Evolutionary conservation across 2,113 vertebrate species (phyloP).

Genomic region (Leucopsar rothschildi): DNA sequence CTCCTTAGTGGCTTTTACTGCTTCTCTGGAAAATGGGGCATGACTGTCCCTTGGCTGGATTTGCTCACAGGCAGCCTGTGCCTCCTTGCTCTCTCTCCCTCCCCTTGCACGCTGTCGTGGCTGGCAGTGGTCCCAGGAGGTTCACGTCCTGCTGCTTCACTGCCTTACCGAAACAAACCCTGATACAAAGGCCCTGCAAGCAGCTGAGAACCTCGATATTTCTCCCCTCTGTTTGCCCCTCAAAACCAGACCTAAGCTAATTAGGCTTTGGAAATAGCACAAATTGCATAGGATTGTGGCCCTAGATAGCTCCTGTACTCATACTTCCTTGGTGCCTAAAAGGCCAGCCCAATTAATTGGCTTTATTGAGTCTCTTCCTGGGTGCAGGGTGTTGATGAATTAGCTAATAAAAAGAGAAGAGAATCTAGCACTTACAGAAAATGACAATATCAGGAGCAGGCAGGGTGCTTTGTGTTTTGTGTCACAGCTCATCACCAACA

Average conservation of each 20-base stretch:
- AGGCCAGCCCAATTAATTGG: constrained; percentile 56
- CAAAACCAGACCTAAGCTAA: not conserved
- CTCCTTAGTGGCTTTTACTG: constrained; percentile 32
- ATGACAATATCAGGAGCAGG: constrained; percentile 16
- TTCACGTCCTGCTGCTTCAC: not conserved
- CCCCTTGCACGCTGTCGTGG: not conserved
- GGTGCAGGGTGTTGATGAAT: constrained; percentile 43
- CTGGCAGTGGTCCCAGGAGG: not conserved
- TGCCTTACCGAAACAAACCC: constrained; percentile 24
- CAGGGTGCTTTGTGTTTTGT: constrained; percentile 19
- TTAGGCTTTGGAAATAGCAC: constrained; percentile 12
- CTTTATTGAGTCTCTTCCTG: constrained; percentile 41
- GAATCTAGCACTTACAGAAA: constrained; percentile 31
- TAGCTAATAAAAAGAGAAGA: constrained; percentile 46
- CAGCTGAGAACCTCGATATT: not conserved
- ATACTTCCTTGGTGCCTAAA: constrained; percentile 32
- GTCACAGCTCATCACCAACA: constrained; percentile 44
- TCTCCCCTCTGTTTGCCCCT: not conserved
- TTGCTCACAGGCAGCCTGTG: not conserved
- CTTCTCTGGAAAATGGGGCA: constrained; percentile 44
- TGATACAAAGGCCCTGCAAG: constrained; percentile 23
- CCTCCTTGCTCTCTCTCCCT: not conserved
- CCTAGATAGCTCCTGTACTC: not conserved
- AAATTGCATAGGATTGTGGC: not conserved
- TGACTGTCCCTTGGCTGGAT: not conserved